phyloP scores from a whole-genome alignment of 2,113 vertebrate species.

The Alligator sinensis region DNA sequence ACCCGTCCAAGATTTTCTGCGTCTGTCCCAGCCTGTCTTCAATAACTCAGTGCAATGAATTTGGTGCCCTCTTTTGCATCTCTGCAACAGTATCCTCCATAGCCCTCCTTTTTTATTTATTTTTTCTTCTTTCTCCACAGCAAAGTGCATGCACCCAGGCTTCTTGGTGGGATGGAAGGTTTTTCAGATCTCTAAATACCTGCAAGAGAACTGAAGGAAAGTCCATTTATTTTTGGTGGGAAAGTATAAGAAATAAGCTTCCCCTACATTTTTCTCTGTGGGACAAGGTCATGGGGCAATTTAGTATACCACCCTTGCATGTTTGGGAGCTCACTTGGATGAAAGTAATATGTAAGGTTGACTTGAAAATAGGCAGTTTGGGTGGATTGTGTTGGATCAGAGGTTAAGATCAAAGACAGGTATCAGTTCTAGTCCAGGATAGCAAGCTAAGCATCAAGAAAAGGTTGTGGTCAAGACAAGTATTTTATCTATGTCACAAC shows the following conservation, averaged over 20 bases:
- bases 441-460: too few relatives aligned
- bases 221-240: not conserved
- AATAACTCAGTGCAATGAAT: not conserved
- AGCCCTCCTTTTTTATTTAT: not conserved
- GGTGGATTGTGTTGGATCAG: too few relatives aligned
- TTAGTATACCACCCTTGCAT: too few relatives aligned
- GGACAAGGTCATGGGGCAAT: too few relatives aligned
- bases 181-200: not conserved
- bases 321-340: not conserved
- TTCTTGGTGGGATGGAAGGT: not conserved
- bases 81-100: not conserved
- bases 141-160: not conserved
- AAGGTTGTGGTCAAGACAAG: too few relatives aligned
- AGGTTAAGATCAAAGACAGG: too few relatives aligned
- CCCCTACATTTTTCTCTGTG: not conserved
- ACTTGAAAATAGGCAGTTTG: too few relatives aligned
- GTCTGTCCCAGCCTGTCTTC: not conserved
- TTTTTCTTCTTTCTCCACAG: not conserved
- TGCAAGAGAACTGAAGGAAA: not conserved
- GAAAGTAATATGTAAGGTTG: conserved; percentile 24
- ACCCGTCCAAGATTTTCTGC: not conserved
- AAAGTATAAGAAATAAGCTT: not conserved
- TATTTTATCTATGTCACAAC: too few relatives aligned
- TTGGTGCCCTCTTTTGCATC: not conserved
- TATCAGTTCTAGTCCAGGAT: too few relatives aligned